Base-by-base conservation (phyloP, 2,797 vertebrate genomes). In the Mus spretus region DNA sequence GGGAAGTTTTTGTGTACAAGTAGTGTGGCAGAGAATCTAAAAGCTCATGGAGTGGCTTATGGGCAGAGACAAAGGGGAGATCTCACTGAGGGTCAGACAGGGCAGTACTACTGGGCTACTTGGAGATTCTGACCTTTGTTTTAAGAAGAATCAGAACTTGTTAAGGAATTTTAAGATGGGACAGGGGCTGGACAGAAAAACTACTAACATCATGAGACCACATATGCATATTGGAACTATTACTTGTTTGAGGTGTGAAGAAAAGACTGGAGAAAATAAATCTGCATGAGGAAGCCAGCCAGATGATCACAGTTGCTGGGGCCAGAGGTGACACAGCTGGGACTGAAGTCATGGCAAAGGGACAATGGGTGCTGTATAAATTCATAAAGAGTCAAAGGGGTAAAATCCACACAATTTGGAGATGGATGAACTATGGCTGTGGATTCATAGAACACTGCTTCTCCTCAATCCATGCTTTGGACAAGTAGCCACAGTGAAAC, bases 81-180 rank as follows among this genome's bases (percentile, higher is more conserved):
- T 11, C 20, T 72, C 22, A 55, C 15, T 0, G 44, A 91, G 79
- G 90, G 53, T 47, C 78, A 57, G 53, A 44, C 4, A 31, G 34
- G 14, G 8, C 2, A 59, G 44, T 9, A 34, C 37, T 65, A 3
- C 20, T 12, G 28, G 88, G 34, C 14, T 14, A 19, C 5, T 6
- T 37, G 65, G 89, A 28, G 55, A 83, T 55, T 70, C 47, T 79
- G 61, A 57, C 3, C 34, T 87, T 92, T 83, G 22, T 24, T 37
- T 34, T 81, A 89, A 81, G 72, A 88, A 88, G 12, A 77, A 44
- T 70, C 89, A 93, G 81, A 90, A 37, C 34, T 3, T 85, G 44
- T 19, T 47, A 63, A 93, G 47, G 67, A 24, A 79, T 40, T 89
- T 88, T 53, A 90, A 89, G 13, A 93, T 88, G 80, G 28, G 93